Conservation (phyloP, 1,140 invertebrate species). For the Saxidomus purpurata region DNA sequence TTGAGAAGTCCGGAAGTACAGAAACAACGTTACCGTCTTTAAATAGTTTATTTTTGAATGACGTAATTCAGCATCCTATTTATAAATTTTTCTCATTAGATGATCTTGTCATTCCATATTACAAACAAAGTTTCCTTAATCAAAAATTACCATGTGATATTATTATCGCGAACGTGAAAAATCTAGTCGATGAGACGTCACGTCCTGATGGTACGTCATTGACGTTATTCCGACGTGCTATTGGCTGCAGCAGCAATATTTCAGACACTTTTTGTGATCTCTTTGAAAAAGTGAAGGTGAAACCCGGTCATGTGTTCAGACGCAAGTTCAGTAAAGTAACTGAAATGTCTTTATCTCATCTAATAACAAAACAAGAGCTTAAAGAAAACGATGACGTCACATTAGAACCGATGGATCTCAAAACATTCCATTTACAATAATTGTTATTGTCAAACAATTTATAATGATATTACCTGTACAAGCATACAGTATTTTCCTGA, state of each 20-base stretch:
- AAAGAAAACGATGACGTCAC: background rate
- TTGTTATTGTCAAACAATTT: background rate
- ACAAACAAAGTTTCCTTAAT: background rate
- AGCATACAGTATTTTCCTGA: background rate
- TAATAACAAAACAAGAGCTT: background rate
- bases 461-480: no score
- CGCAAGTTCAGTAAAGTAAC: background rate
- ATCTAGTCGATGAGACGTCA: slow-evolving; percentile 28
- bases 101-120: background rate
- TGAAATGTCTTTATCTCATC: slow-evolving; percentile 51
- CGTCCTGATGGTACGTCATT: slow-evolving; percentile 44
- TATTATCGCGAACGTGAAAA: slow-evolving; percentile 55
- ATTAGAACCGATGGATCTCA: slow-evolving; percentile 56
- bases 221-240: slow-evolving; percentile 44
- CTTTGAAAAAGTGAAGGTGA: background rate
- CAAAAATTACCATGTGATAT: slow-evolving; percentile 48
- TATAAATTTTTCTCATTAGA: slow-evolving; percentile 40
- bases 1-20: background rate
- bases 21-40: slow-evolving; percentile 40
- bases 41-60: slow-evolving; percentile 54
- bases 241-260: slow-evolving; percentile 11
- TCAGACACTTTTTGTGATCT: slow-evolving; percentile 29
- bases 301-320: background rate
- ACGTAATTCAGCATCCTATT: slow-evolving; percentile 58
- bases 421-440: slow-evolving; percentile 56